Percentiles rank a stretch among this genome's conserved stretches.
Evolutionary conservation across 2,888 invertebrate species (phyloP).

Genomic region (Gortyna flavago): DNA sequence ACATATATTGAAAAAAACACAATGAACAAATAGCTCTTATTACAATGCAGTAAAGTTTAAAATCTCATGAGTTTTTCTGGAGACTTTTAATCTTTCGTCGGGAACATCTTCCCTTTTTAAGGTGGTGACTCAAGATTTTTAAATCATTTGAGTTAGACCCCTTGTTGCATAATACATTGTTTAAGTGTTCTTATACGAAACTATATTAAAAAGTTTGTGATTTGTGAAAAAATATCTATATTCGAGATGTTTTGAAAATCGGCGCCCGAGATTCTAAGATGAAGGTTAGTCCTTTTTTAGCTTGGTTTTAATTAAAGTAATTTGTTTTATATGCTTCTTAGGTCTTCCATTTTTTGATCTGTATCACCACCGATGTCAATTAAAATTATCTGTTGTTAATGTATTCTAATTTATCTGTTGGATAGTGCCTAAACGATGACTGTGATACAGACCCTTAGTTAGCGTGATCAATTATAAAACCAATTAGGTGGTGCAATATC

Average conservation of each 20-base stretch:
- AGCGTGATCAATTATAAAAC: not conserved
- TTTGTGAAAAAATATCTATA: not conserved
- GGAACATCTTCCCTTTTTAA: constrained; percentile 23
- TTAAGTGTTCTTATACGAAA: not conserved
- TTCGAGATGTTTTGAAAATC: not conserved
- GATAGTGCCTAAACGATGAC: not conserved
- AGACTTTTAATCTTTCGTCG: constrained; percentile 7
- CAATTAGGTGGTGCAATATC: no score
- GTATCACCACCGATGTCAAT: no score
- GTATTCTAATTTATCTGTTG: not conserved
- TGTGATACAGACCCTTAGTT: not conserved
- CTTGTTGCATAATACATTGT: constrained; percentile 3
- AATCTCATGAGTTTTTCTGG: not conserved
- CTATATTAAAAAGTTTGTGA: not conserved
- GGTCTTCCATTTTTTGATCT: not conserved
- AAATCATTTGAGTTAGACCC: constrained; percentile 25
- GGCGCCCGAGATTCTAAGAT: not conserved
- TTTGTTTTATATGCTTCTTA: not conserved
- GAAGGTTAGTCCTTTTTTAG: constrained; percentile 28
- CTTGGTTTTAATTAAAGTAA: no score
- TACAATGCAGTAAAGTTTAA: not conserved
- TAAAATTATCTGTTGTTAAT: no score
- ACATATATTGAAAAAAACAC: not conserved
- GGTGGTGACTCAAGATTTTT: not conserved
- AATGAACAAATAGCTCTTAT: not conserved